Conservation (phyloP, 1,140 invertebrate species). For the Drosophila sp. region DNA sequence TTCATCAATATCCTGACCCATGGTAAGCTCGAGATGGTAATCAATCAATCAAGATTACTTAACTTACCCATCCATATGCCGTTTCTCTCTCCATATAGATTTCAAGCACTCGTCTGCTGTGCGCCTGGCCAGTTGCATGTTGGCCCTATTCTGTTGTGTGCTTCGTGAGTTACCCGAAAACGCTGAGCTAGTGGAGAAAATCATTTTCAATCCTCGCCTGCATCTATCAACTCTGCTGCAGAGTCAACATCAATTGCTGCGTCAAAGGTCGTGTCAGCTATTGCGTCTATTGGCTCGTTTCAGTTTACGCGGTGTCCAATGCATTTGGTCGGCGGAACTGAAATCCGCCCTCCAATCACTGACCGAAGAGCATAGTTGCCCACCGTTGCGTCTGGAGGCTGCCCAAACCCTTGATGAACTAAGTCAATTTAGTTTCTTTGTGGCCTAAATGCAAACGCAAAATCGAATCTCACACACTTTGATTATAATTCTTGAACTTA, state of each 20-base stretch:
- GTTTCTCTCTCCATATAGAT: slow-evolving; percentile 83
- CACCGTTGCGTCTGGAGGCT: slow-evolving; percentile 81
- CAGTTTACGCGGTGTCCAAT: slow-evolving; percentile 86
- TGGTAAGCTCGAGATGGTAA: slow-evolving; percentile 77
- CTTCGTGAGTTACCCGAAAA: slow-evolving; percentile 89
- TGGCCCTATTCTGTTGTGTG: slow-evolving; percentile 89
- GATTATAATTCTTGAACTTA: slow-evolving; percentile 28
- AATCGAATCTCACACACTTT: slow-evolving; percentile 6
- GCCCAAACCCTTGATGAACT: slow-evolving; percentile 84
- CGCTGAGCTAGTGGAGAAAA: slow-evolving; percentile 88
- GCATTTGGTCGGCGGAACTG: slow-evolving; percentile 85
- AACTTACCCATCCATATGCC: neutral
- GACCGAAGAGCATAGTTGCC: slow-evolving; percentile 62
- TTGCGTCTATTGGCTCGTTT: slow-evolving; percentile 87
- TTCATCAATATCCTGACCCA: slow-evolving; percentile 84
- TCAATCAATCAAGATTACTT: slow-evolving; percentile 5
- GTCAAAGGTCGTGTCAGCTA: slow-evolving; percentile 87
- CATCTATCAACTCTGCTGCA: slow-evolving; percentile 86
- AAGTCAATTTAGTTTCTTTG: slow-evolving; percentile 84
- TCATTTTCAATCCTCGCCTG: slow-evolving; percentile 85
- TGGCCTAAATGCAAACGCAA: slow-evolving; percentile 36
- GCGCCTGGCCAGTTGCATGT: slow-evolving; percentile 86
- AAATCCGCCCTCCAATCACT: slow-evolving; percentile 85
- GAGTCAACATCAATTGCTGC: slow-evolving; percentile 86
- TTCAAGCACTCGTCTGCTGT: slow-evolving; percentile 85